These are phyloP conservation scores for Oncopodura yosiiana DNA, from an alignment of 1,140 invertebrate species.

Conservation along the genomic window DNA sequence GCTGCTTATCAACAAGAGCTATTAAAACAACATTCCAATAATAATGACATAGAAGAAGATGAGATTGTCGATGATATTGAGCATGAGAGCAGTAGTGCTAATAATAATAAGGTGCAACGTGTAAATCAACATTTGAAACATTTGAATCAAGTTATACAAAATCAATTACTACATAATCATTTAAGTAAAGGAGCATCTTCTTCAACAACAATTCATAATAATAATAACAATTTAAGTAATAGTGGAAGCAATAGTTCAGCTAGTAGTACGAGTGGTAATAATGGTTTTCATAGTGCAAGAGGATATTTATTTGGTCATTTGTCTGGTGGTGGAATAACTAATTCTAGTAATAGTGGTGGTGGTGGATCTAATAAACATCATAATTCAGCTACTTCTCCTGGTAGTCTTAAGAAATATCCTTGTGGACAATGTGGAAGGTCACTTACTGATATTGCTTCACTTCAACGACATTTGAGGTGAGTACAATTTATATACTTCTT, in stretches of 20 bases:
- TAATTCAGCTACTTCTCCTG: no score
- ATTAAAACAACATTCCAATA: constrained; percentile 1
- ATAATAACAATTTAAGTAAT: constrained; percentile 14
- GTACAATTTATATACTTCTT: neutral
- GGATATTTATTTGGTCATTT: neutral
- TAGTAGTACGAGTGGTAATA: constrained; percentile 11
- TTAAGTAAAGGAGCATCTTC: constrained; percentile 4
- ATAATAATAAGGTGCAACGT: constrained; percentile 1
- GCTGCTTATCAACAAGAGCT: constrained; percentile 11
- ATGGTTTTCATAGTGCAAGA: constrained; percentile 10
- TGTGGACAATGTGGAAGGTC: constrained; percentile 34
- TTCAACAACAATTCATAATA: constrained; percentile 1
- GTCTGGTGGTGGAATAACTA: neutral
- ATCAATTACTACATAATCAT: constrained; percentile 5
- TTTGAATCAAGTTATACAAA: constrained; percentile 1
- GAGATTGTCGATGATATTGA: no score
- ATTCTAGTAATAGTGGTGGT: neutral
- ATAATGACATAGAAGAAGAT: constrained; percentile 1
- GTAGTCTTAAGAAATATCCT: constrained; percentile 31
- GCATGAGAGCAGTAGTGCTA: no score
- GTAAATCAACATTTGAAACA: constrained; percentile 2
- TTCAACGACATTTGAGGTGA: constrained; percentile 35
- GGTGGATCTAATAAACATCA: neutral
- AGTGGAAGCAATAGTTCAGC: constrained; percentile 12
- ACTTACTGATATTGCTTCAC: constrained; percentile 30